A percentile compares a stretch with the other conserved stretches of the same genome.
Evolutionary conservation across 2,113 vertebrate genomes (phyloP).

Genomic region (Dissostichus mawsoni): DNA sequence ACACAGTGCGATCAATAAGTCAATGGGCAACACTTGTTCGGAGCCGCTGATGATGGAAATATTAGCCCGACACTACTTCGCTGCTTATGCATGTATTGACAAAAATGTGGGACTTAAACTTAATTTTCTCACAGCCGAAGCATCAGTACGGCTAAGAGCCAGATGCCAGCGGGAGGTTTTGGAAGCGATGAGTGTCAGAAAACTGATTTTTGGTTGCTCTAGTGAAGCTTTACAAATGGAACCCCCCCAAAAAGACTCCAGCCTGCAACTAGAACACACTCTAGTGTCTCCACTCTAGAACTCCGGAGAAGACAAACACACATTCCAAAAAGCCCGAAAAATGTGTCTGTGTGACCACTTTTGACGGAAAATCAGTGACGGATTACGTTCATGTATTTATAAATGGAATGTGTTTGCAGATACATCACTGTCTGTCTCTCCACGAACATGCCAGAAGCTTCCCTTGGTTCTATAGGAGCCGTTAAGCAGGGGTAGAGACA

Average conservation of each 20-base stretch:
- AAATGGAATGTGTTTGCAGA: constrained; percentile 21
- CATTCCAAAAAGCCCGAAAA: constrained; percentile 28
- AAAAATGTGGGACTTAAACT: constrained; percentile 67
- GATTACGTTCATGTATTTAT: background rate
- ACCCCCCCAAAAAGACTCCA: background rate
- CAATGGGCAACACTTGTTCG: constrained; percentile 81
- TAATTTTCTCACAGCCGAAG: constrained; percentile 66
- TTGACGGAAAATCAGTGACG: constrained; percentile 15
- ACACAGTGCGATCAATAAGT: constrained; percentile 80
- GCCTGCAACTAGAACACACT: background rate
- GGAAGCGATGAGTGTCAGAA: background rate
- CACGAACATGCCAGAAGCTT: constrained; percentile 19
- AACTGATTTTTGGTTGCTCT: background rate
- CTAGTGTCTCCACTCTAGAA: background rate
- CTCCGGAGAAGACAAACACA: background rate
- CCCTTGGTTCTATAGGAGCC: constrained; percentile 15
- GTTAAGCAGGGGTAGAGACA: constrained; percentile 61
- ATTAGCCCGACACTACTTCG: constrained; percentile 69
- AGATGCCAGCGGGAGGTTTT: constrained; percentile 68
- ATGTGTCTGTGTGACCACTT: background rate
- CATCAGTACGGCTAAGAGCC: constrained; percentile 55
- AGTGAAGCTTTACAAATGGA: constrained; percentile 11
- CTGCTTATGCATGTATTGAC: constrained; percentile 61
- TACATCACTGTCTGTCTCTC: constrained; percentile 33
- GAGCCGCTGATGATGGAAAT: constrained; percentile 67